Base-by-base conservation (phyloP, 64 coral and sea anemone genomes). In the Acropora yongei region DNA sequence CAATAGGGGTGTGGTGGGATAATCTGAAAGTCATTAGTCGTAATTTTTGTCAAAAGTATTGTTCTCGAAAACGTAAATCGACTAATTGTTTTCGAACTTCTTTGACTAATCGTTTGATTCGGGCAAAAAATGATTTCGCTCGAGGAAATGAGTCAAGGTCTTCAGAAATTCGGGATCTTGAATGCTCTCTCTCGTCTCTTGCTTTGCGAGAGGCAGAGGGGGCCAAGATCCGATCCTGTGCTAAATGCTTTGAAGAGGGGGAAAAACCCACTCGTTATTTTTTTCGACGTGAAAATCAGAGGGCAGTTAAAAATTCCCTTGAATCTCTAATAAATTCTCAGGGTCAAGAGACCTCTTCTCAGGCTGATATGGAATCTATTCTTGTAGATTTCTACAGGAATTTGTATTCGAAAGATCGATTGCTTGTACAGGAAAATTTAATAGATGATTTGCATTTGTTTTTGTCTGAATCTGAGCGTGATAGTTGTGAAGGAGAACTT, bases 171-270 rank as follows among this genome's bases (percentile, higher is more conserved):
- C 65, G 10, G 9, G 65, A 68, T 68, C 17, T 68, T 14, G 65
- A 68, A 6, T 16, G 65, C 17, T 4, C 2, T 3, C 71, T 73
- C 9, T 39, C 30, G 0, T 18, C 41, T 7, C 40, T 88, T 0
- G 17, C 53, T 12, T 6, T 1, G 2, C 3, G 41, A 10, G 48
- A 20, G 17, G 49, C 46, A 0, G 45, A 30, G n/a, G 89, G 57
- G 0, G 69, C 47, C 0, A 51, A 51, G 1, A 44, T 91, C 0
- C 1, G 78, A 0, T 68, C 79, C 14, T 68, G 78, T 47, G 67
- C 67, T 1, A 58, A 84, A 44, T 91, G 89, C 79, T 3, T 80
- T 14, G 89, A 91, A 55, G 89, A 91, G 11, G 89, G 89, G 1
- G 49, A 91, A 16, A 18, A 11, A 11, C 80, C 89, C 1, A 83